These are phyloP conservation scores for Intellagama lesueurii DNA, from an alignment of 2,797 vertebrate species.

Conservation along the genomic window DNA sequence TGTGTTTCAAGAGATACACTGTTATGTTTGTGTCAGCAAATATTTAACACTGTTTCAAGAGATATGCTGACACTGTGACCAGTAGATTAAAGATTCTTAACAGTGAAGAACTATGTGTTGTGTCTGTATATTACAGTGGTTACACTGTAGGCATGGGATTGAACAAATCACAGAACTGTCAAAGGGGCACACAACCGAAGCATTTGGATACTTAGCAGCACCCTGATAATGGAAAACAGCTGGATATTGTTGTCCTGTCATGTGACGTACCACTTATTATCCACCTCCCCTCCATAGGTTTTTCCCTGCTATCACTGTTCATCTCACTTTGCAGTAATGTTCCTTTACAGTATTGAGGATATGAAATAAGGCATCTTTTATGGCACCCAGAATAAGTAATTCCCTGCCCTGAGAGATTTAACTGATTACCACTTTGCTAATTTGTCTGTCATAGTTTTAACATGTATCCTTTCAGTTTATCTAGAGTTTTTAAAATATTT, in stretches of 20 bases:
- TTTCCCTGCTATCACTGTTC: too few species aligned
- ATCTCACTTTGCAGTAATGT: too few species aligned
- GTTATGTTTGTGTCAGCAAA: neutral
- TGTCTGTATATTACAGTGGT: neutral
- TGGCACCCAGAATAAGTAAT: neutral
- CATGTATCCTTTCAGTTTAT: too few species aligned
- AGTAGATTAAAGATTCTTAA: neutral
- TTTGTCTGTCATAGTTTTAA: neutral
- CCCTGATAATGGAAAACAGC: neutral
- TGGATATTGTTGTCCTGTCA: neutral
- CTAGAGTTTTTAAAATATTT: too few species aligned
- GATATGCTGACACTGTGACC: neutral
- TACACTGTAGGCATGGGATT: neutral
- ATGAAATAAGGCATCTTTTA: neutral
- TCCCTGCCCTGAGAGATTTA: neutral
- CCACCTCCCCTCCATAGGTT: neutral
- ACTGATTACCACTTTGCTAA: neutral
- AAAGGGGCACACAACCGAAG: neutral
- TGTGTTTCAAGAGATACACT: neutral
- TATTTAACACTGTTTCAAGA: neutral
- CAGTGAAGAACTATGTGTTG: neutral
- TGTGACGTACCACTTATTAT: neutral
- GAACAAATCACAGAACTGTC: neutral
- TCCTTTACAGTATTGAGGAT: neutral
- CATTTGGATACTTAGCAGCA: neutral